These are phyloP conservation scores for Dendrocopos noguchii DNA, from an alignment of 2,113 vertebrate species.

Conservation along the genomic window DNA sequence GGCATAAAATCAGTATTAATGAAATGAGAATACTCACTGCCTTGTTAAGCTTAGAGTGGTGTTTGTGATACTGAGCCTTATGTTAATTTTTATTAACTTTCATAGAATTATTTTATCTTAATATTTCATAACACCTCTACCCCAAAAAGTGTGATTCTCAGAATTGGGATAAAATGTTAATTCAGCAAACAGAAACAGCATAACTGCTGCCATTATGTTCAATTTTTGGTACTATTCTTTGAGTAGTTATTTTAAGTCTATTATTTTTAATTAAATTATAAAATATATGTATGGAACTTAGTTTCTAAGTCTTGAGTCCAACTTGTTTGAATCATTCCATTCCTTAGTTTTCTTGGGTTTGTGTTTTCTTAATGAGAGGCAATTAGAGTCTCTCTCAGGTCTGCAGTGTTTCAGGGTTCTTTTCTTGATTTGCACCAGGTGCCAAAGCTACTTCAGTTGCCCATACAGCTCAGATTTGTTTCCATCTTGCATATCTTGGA, in stretches of 20 bases:
- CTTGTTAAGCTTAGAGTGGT: not conserved
- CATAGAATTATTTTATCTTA: not conserved
- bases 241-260: no score
- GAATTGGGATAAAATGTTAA: not conserved
- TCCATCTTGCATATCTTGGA: constrained; percentile 61
- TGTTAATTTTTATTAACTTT: not conserved
- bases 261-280: not conserved
- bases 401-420: constrained; percentile 63
- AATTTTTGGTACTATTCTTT: not conserved
- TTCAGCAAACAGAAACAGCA: not conserved
- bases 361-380: not conserved
- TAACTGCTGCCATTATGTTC: not conserved
- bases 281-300: not conserved
- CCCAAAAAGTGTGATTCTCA: not conserved
- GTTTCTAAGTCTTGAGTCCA: not conserved
- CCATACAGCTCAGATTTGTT: constrained; percentile 65
- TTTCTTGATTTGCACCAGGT: constrained; percentile 69
- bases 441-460: constrained; percentile 66
- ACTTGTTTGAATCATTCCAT: not conserved
- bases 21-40: not conserved
- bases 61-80: not conserved
- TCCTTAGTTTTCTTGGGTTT: not conserved
- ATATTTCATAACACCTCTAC: not conserved
- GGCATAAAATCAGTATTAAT: not conserved
- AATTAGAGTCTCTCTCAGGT: constrained; percentile 15